Evolutionary conservation across 2,888 invertebrate genomes (phyloP), one percentile per base, ranked within the genome.

Genomic region (Allophyes oxyacanthae): DNA sequence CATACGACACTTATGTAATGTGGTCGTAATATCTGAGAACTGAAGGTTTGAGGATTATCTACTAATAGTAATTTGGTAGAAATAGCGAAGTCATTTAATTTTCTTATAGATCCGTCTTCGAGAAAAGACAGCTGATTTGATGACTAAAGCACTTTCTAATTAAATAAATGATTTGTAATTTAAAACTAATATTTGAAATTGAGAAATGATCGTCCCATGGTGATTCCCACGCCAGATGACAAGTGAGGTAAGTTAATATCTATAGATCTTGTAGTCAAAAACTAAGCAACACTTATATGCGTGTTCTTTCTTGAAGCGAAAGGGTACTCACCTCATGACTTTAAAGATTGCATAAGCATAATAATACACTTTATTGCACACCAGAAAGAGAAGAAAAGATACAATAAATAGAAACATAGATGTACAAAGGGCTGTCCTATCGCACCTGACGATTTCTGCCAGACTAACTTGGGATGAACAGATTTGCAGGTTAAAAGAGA

Each of bases 11-110:
- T 73, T 61, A 80, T 61, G 74, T 64, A 79, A 83, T 50, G 15
- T 6, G 33, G 51, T 55, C 67, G 76, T 82, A 84, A 82, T 68
- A 72, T 64, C 71, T 76, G 75, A 84, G 82, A 73, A 84, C 82
- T 68, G 55, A 63, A 58, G 57, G 64, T 65, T 54, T 52, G 44
- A 42, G 48, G 69, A 74, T 72, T 57, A 75, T 49, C 53, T 33
- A 53, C 30, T 57, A 76, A 74, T 49, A 44, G 25, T 48, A 67
- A 68, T 64, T 28, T 45, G 9, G 38, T 42, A 61, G 57, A 54
- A 58, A 60, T 40, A 25, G 57, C 37, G 4, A 26, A 60, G 55
- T 75, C 68, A 72, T 57, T 56, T 56, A 60, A 42, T 66, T 51
- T 51, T 60, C 32, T 45, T 15, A 64, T 15, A 60, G 48, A 54